phyloP scores from a whole-genome alignment of 2,888 invertebrate genomes.

The Phymatocera aterrima region DNA sequence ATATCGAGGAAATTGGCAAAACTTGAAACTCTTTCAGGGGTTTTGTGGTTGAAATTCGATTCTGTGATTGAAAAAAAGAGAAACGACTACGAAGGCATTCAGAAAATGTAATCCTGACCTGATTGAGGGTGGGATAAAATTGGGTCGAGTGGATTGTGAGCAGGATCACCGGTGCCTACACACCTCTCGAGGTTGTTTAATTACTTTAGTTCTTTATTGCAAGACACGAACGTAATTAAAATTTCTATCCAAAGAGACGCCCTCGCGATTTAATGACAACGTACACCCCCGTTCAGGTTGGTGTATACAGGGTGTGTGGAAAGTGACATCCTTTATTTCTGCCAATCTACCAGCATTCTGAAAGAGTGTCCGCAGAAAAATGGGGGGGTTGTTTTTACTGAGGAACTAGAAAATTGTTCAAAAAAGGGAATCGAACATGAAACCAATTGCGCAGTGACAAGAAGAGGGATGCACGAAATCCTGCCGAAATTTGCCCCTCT shows the following conservation, averaged over 20 bases:
- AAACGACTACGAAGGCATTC: neutral
- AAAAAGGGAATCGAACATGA: too few relatives aligned
- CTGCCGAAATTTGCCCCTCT: neutral
- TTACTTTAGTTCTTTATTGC: conserved; percentile 60
- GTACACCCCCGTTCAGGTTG: neutral
- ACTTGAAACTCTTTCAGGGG: too few relatives aligned
- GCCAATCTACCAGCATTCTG: neutral
- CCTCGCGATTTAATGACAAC: conserved; percentile 39
- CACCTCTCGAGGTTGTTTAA: conserved; percentile 48
- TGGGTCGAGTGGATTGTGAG: conserved; percentile 31
- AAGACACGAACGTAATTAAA: conserved; percentile 61
- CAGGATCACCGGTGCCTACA: conserved; percentile 21
- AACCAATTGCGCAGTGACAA: too few relatives aligned
- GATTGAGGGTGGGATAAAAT: neutral
- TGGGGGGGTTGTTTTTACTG: too few relatives aligned
- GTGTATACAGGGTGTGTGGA: neutral
- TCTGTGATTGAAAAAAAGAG: neutral
- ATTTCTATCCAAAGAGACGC: conserved; percentile 55
- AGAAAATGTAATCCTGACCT: conserved; percentile 9
- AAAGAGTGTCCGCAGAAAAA: too few relatives aligned
- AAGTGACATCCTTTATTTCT: neutral
- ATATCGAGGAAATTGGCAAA: too few relatives aligned
- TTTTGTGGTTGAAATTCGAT: neutral
- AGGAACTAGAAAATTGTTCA: too few relatives aligned
- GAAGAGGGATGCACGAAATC: neutral